These are phyloP conservation scores for Zalophus californianus DNA, from an alignment of 2,797 vertebrate genomes.

Conservation along the genomic window DNA sequence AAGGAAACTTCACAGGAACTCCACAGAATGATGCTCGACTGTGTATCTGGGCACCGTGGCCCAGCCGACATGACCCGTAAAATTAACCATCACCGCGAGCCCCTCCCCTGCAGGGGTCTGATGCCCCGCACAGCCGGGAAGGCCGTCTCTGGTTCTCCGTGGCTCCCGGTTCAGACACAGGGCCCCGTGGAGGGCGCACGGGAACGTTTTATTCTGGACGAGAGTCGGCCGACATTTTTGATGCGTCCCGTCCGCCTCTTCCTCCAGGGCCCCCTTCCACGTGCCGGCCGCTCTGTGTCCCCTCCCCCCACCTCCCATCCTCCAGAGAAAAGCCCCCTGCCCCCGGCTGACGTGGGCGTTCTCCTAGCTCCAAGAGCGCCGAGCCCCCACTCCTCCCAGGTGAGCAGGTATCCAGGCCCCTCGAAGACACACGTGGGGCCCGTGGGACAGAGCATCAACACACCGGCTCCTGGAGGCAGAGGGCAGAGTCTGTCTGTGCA, in stretches of 20 bases:
- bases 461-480: no score
- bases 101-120: no score
- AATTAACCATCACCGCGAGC: fast-evolving
- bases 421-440: no score
- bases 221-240: no score
- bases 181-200: neutral
- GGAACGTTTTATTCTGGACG: no score
- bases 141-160: no score
- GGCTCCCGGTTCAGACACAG: neutral
- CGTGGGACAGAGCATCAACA: no score
- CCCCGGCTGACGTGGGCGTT: neutral
- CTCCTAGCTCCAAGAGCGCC: neutral
- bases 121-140: no score
- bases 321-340: neutral
- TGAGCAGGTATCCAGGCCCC: neutral
- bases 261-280: neutral
- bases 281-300: neutral
- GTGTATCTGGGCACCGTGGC: no score
- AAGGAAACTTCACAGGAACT: neutral
- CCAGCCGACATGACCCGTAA: fast-evolving
- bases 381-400: neutral
- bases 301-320: neutral
- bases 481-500: no score
- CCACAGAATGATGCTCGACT: fast-evolving
- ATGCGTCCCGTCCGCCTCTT: no score